Evolutionary conservation across 2,888 invertebrate species (phyloP), one percentile per base, ranked within the genome.

Genomic region (Ptychoptera contaminata): DNA sequence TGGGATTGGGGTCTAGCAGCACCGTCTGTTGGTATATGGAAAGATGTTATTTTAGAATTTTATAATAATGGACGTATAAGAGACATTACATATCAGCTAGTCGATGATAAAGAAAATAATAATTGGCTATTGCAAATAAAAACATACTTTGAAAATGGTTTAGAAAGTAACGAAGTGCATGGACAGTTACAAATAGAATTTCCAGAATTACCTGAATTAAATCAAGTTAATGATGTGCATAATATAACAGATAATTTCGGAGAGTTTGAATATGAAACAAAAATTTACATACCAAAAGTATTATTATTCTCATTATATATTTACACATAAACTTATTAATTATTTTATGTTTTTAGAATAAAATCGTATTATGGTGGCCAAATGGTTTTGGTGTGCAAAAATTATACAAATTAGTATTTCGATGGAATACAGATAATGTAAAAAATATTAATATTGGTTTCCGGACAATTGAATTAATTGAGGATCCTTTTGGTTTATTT

Each of bases 1-100:
- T 96, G 97, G 88, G 94, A 93, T 59, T 96, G 94, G 93, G 96
- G 94, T 23, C 91, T 94, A 1, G 85, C 93, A 0, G 87, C 93
- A 50, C 90, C 94, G 1, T 90, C 92, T 1, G 74, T 84, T 51
- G 97, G 96, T 44, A 77, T 98, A 45, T 96, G 94, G 92, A 82
- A 79, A 67, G 63, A 74, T 8, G 76, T 79, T 1, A 69, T 67
- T 46, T 61, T 87, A 35, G 76, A 82, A 59, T 73, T 73, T 36
- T 80, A 73, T 56, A 70, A 79, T 51, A 67, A 69, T 1, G 72
- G 76, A 2, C 63, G 77, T 4, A 73, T 86, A 45, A 68, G 77
- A 50, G 74, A 80, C 50, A 62, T 82, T 1, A 74, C 72, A n/a
- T 69, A 51, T 58, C 63, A 15, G 58, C 57, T 1, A 52, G 54